Percentiles rank a stretch among this genome's conserved stretches.
Conservation (phyloP, 2,797 vertebrate species). For the Loris lydekkerianus region DNA sequence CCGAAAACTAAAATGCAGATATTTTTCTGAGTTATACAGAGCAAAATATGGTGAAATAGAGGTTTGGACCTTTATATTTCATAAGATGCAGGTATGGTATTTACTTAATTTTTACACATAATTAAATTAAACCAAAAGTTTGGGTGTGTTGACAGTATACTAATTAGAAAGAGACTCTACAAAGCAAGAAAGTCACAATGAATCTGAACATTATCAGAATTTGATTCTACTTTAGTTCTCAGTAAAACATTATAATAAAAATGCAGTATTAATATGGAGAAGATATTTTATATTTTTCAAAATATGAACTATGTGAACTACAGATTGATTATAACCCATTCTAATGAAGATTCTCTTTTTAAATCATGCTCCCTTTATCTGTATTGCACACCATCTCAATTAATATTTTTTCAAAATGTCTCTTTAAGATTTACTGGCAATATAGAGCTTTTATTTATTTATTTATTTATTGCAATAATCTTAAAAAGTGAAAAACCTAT, state of each 20-base stretch:
- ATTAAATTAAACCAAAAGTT: not conserved
- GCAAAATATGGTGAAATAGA: not conserved
- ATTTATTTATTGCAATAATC: not conserved
- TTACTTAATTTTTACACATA: conserved; percentile 35
- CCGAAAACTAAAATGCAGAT: not conserved
- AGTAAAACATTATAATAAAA: not conserved
- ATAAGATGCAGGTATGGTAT: not conserved
- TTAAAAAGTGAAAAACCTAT: conserved; percentile 40
- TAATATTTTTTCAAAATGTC: conserved; percentile 12
- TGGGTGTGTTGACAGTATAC: not conserved
- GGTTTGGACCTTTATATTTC: not conserved
- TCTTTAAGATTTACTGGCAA: not conserved
- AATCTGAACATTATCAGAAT: not conserved
- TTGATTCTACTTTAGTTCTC: not conserved
- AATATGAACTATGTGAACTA: not conserved
- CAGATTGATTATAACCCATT: not conserved
- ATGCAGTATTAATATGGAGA: not conserved
- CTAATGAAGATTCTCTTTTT: not conserved
- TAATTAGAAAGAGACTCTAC: not conserved
- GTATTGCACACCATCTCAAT: not conserved
- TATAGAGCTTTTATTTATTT: not conserved
- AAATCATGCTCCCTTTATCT: not conserved
- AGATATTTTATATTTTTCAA: conserved; percentile 12
- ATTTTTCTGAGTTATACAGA: conserved; percentile 35
- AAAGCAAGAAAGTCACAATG: not conserved